Evolutionary conservation across 2,113 vertebrate genomes (phyloP).

Genomic region (Crotophaga sulcirostris): DNA sequence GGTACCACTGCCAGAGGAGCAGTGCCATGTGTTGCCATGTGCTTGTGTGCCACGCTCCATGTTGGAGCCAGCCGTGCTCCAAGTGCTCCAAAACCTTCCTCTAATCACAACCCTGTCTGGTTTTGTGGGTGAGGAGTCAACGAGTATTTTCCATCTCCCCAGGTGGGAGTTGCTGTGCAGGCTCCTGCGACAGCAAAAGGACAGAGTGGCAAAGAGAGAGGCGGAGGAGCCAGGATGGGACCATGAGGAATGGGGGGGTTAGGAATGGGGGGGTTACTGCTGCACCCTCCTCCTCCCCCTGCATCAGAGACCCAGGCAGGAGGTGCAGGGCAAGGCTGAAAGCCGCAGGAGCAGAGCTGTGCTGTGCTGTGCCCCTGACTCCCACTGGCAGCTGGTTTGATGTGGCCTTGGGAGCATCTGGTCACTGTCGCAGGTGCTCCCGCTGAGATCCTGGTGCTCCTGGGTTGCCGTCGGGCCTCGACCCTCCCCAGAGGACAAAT

Average conservation of each 20-base stretch:
- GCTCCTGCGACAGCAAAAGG: not conserved
- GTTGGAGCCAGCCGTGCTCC: not conserved
- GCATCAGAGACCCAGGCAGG: too few species aligned
- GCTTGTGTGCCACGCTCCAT: not conserved
- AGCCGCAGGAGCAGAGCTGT: not conserved
- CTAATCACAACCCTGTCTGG: not conserved
- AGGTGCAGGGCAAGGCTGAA: rapidly evolving
- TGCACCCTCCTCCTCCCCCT: too few species aligned
- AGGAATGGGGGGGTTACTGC: too few species aligned
- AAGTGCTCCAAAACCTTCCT: not conserved
- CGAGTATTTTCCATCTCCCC: not conserved
- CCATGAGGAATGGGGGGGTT: not conserved
- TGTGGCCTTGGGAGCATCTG: not conserved
- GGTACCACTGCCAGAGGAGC: not conserved
- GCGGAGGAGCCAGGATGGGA: rapidly evolving
- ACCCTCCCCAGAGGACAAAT: not conserved
- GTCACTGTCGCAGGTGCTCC: not conserved
- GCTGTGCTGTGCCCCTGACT: not conserved
- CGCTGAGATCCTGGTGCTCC: not conserved
- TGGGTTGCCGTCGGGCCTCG: not conserved
- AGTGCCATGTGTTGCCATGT: not conserved
- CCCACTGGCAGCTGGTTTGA: not conserved
- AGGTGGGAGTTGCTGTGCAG: not conserved
- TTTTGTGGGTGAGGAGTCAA: not conserved
- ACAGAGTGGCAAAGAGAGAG: not conserved